Evolutionary conservation across 1,140 invertebrate species (phyloP).

Genomic region (Lepidurus arcticus): DNA sequence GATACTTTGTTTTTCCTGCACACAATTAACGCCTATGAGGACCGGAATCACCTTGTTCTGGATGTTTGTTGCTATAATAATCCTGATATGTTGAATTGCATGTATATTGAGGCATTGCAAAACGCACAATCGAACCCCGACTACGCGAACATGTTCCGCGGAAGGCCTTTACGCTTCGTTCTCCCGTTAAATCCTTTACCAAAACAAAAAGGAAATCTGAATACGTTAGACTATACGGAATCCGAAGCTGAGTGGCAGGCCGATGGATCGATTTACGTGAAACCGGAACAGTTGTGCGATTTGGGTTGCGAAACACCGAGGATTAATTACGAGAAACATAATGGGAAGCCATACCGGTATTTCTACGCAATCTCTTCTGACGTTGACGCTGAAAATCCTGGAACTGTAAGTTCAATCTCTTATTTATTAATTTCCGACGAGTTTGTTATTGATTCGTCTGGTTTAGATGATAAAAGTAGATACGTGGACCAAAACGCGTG

Average conservation of each 20-base stretch:
- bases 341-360: conserved; percentile 62
- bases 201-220: conserved; percentile 46
- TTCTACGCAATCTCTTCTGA: conserved; percentile 86
- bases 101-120: conserved; percentile 75
- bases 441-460: conserved; percentile 23
- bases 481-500: conserved; percentile 43
- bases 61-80: conserved; percentile 79
- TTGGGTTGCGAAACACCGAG: conserved; percentile 76
- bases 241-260: conserved; percentile 50
- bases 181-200: conserved; percentile 50
- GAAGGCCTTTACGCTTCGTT: conserved; percentile 64
- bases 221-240: conserved; percentile 45
- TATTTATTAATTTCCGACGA: background rate
- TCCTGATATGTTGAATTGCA: conserved; percentile 72
- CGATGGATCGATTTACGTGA: conserved; percentile 50
- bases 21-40: conserved; percentile 82
- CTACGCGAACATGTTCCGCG: conserved; percentile 70
- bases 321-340: conserved; percentile 60
- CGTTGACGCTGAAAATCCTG: conserved; percentile 71
- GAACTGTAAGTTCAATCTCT: conserved; percentile 54
- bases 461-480: conserved; percentile 73
- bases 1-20: conserved; percentile 80
- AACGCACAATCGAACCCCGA: conserved; percentile 69
- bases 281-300: conserved; percentile 61
- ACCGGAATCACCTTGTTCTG: conserved; percentile 61